These are phyloP conservation scores for Capromys pilorides DNA, from an alignment of 2,797 vertebrate species.

Conservation along the genomic window DNA sequence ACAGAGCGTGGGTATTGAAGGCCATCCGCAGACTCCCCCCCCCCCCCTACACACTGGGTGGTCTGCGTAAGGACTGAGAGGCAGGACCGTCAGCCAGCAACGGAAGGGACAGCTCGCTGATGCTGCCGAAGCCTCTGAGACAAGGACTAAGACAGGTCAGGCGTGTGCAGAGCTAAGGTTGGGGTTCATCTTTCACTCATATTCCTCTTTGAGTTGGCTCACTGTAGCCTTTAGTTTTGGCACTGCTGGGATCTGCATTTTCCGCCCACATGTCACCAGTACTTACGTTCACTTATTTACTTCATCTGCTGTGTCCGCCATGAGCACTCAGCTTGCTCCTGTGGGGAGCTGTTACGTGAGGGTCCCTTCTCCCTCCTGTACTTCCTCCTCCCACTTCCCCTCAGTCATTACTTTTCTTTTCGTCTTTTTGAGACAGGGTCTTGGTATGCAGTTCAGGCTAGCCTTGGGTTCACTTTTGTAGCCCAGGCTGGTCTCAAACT, in stretches of 20 bases:
- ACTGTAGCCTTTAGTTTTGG: not conserved
- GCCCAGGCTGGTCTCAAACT: no score
- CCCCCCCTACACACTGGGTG: not conserved
- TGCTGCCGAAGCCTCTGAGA: not conserved
- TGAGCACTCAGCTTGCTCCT: not conserved
- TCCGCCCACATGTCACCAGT: not conserved
- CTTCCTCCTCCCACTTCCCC: not conserved
- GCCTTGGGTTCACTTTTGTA: no score
- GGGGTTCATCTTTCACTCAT: constrained; percentile 15
- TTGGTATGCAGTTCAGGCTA: no score
- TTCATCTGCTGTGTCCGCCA: not conserved
- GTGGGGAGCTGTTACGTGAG: not conserved
- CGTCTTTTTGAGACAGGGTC: no score
- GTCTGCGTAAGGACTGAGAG: not conserved
- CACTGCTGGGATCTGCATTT: not conserved
- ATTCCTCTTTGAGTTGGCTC: constrained; percentile 18
- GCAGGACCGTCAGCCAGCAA: no score
- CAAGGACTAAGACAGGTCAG: not conserved
- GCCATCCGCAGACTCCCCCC: not conserved
- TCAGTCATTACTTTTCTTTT: no score
- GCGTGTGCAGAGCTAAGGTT: not conserved
- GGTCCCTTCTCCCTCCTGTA: not conserved
- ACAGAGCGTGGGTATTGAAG: not conserved
- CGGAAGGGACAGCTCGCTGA: not conserved
- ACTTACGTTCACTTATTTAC: not conserved